Evolutionary conservation across 2,113 vertebrate species (phyloP), one percentile per base, ranked within the genome.

Genomic region (Trichechus manatus): DNA sequence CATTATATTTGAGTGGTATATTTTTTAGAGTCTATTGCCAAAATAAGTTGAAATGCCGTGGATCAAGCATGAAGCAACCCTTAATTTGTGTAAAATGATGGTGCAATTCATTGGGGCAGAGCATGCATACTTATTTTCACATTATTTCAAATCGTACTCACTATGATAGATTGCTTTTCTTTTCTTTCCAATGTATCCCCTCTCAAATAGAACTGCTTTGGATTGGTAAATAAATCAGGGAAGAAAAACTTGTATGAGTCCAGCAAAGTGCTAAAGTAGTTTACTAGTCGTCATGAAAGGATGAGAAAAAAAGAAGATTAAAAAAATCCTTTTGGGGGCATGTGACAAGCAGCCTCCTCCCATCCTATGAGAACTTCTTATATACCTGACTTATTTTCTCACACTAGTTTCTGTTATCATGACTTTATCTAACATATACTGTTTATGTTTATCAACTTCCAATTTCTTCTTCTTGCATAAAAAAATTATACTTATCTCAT

Each of bases 21-120:
- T 61, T 96, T 96, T 88, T 91, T 79, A 77, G n/a, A 72, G 9
- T 27, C n/a, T 80, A 63, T 79, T 66, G 79, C 44, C 59, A 66
- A 93, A 93, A 66, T 80, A 17, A 91, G 64, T n/a, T 23, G 10
- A 88, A 95, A 89, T n/a, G 11, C 14, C 82, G 25, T 42, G 7
- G 36, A 78, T 88, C 66, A 82, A 74, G n/a, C 82, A 53, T 25
- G 47, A 95, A 63, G 44, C 74, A 68, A 77, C 29, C 6, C 15
- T 50, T 90, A 4, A 33, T 81, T 78, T 72, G 7, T 84, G 0
- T 50, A 79, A 33, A 94, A 47, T n/a, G 20, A 93, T 39, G 50
- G 50, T 82, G 19, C 36, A 91, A 86, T 78, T 72, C 36, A 78
- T 14, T 44, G 39, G 15, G 20, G n/a, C 22, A 82, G 61, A 56